These are phyloP conservation scores for Synanceia verrucosa DNA, from an alignment of 2,797 vertebrate genomes.

Conservation along the genomic window DNA sequence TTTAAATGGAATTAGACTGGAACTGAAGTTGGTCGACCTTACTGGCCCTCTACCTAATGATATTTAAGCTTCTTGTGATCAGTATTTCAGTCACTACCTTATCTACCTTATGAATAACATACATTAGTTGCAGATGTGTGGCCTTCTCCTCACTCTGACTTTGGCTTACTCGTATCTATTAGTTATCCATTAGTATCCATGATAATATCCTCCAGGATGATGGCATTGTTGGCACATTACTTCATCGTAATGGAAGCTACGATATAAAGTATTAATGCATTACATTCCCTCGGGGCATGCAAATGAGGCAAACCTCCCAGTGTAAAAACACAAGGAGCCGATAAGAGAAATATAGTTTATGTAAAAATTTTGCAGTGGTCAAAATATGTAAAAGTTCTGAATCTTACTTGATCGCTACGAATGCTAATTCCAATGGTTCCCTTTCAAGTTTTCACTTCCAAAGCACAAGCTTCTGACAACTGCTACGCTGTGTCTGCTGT, in stretches of 20 bases:
- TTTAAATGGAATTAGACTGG: background rate
- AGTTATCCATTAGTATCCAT: slow-evolving; percentile 32
- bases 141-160: background rate
- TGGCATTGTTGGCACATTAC: slow-evolving; percentile 40
- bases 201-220: slow-evolving; percentile 36
- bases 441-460: slow-evolving; percentile 21
- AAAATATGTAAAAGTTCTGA: slow-evolving; percentile 10
- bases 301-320: slow-evolving; percentile 25
- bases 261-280: slow-evolving; percentile 42
- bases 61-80: background rate
- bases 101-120: background rate
- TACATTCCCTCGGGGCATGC: slow-evolving; percentile 20
- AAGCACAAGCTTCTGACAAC: slow-evolving; percentile 4
- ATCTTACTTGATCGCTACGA: slow-evolving; percentile 15
- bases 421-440: slow-evolving; percentile 14
- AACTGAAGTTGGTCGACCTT: background rate
- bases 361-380: slow-evolving; percentile 1
- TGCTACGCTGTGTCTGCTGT: slow-evolving; percentile 11
- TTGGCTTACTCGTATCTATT: slow-evolving; percentile 10
- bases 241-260: slow-evolving; percentile 23
- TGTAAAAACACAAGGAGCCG: slow-evolving; percentile 20
- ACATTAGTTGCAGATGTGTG: slow-evolving; percentile 6
- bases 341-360: slow-evolving; percentile 17
- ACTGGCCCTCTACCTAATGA: background rate
- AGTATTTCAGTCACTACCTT: background rate